Evolutionary conservation across 2,797 vertebrate genomes (phyloP), one percentile per base, ranked within the genome.

Genomic region (Hippoglossus hippoglossus): DNA sequence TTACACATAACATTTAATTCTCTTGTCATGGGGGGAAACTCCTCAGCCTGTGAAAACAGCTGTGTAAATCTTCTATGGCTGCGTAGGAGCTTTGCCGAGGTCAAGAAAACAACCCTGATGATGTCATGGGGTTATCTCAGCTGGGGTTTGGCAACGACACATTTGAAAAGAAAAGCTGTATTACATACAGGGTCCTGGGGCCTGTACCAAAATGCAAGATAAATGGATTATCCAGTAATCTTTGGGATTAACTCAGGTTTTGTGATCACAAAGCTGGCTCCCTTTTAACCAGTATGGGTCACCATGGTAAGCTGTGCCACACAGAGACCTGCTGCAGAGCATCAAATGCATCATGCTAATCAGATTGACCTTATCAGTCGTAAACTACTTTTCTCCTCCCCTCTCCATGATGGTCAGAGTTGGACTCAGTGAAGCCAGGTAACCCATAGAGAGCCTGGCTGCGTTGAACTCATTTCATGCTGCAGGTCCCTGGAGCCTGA

Each of bases 1-100:
- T 1, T 21, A 61, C 18, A 39, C 19, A 9, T 10, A 4, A 4
- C 7, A 12, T 54, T 36, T 8, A 36, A 15, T 55, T 73, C 24
- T 49, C 28, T 22, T 53, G 62, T 25, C 26, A 34, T 25, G 15
- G 41, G 36, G 52, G 51, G 47, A 67, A 51, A 25, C 44, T 56
- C 8, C 44, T 49, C 60, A 54, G 47, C 36, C 36, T 55, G 55
- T 21, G 18, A 58, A 51, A 36, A 39, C 47, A 46, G 25, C 28
- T 65, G 46, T 34, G 26, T 46, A 36, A 66, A 63, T 63, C 55
- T 22, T 58, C 28, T 25, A 28, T 50, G 65, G 56, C 55, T 68
- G 22, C 12, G 18, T 18, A 39, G 18, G 12, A 63, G 22, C 19
- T 36, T 57, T 61, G 57, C 21, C 26, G 19, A n/a, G 25, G 28